Conservation (phyloP, 2,888 invertebrate genomes). For the Apamea monoglypha region DNA sequence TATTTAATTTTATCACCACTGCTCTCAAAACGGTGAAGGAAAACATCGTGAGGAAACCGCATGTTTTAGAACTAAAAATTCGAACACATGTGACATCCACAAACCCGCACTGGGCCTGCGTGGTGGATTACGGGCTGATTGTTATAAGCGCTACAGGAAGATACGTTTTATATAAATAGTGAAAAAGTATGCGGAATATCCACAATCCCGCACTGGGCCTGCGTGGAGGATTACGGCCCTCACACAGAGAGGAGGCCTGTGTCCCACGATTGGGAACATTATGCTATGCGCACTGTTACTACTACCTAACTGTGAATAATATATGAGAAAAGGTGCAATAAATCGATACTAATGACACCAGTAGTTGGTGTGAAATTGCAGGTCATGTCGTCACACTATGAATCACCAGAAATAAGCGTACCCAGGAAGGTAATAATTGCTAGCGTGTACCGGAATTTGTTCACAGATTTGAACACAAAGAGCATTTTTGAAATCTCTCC, state of each 20-base stretch:
- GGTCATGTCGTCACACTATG: background rate
- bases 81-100: too few relatives aligned
- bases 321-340: background rate
- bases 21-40: too few relatives aligned
- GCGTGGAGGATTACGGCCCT: background rate
- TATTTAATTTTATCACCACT: too few relatives aligned
- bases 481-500: background rate
- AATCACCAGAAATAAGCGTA: background rate
- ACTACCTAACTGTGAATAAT: background rate
- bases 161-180: background rate
- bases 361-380: background rate
- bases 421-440: too few relatives aligned
- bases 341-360: background rate
- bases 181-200: background rate
- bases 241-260: background rate
- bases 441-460: background rate
- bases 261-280: background rate
- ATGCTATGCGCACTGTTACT: background rate
- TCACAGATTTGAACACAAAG: background rate
- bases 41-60: too few relatives aligned
- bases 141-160: background rate
- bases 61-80: too few relatives aligned
- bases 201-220: background rate
- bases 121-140: too few relatives aligned
- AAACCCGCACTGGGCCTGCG: too few relatives aligned